Conservation (phyloP, 2,888 invertebrate species). For the Hofmannophila pseudospretella region DNA sequence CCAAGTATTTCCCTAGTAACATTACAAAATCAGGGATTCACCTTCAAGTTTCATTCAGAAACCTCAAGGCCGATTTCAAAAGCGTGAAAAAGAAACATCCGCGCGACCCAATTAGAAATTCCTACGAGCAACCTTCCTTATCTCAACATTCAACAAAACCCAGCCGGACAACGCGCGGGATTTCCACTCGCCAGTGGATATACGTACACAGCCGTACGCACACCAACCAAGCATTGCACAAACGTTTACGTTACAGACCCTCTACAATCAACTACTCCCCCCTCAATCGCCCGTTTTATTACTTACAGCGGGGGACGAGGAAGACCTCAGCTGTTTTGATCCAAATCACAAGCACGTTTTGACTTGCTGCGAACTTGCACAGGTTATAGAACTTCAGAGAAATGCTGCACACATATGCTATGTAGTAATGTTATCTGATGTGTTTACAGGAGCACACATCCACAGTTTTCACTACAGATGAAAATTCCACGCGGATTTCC, state of each 20-base stretch:
- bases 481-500: conserved; percentile 43
- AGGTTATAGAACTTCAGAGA: conserved; percentile 17
- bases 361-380: conserved; percentile 28
- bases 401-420: conserved; percentile 34
- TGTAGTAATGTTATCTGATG: conserved; percentile 18
- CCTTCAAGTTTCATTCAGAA: neutral
- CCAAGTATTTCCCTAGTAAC: too few relatives aligned
- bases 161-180: conserved; percentile 25
- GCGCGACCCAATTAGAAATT: conserved; percentile 14
- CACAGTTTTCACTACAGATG: conserved; percentile 23
- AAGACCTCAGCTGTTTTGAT: conserved; percentile 22
- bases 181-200: conserved; percentile 28
- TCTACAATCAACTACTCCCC: conserved; percentile 19
- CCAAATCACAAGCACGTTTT: conserved; percentile 39
- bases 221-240: conserved; percentile 12
- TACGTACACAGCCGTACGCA: conserved; percentile 27
- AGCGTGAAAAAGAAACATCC: neutral
- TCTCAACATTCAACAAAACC: conserved; percentile 25
- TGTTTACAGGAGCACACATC: conserved; percentile 26
- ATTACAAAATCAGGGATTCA: neutral
- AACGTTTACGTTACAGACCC: conserved; percentile 13
- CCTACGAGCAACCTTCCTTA: conserved; percentile 26
- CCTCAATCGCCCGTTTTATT: conserved; percentile 20
- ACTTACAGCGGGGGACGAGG: conserved; percentile 25
- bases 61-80: neutral